Evolutionary conservation across 2,888 invertebrate genomes (phyloP), one percentile per base, ranked within the genome.

Genomic region (Eupithecia exiguata): DNA sequence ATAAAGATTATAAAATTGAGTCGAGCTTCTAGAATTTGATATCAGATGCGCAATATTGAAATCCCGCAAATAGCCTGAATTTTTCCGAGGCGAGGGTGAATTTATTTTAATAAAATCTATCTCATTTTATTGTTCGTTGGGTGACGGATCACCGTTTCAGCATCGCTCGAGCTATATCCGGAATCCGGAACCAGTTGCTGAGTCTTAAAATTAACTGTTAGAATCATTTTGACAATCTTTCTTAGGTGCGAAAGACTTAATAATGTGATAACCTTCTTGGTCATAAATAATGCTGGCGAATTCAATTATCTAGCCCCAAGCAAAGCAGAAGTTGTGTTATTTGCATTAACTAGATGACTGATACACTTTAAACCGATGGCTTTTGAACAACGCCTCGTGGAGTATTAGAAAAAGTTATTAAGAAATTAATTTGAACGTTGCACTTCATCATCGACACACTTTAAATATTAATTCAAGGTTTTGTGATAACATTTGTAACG

Each of bases 31-130:
- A 65, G 38, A 66, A 66, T 43, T 66, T 66, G 40, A 66, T 38
- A 21, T 40, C 62, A 12, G 38, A n/a, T 38, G 21, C 66, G 66
- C 40, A 66, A 69, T 74, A 71, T 70, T 70, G 25, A 70, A 70
- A 75, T 67, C 69, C 61, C 69, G 70, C 68, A 69, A 76, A 76
- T 77, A 71, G 68, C 70, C 67, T 21, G 68, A 58, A 74, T 71
- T 72, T 75, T 71, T 71, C 40, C 61, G 62, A 63, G 71, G 75
- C 70, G 65, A 46, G 71, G 71, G 58, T 69, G 71, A 53, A 78
- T 75, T 35, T 67, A 74, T 74, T 74, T 75, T 66, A 74, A 75
- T 76, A 68, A 69, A 74, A 71, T 70, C 62, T 68, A 53, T 69
- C 63, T 70, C 65, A 30, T 74, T 76, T 73, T 69, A 65, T 68